Evolutionary conservation across 2,888 invertebrate genomes (phyloP), one percentile per base, ranked within the genome.

Genomic region (Theodoxus fluviatilis): DNA sequence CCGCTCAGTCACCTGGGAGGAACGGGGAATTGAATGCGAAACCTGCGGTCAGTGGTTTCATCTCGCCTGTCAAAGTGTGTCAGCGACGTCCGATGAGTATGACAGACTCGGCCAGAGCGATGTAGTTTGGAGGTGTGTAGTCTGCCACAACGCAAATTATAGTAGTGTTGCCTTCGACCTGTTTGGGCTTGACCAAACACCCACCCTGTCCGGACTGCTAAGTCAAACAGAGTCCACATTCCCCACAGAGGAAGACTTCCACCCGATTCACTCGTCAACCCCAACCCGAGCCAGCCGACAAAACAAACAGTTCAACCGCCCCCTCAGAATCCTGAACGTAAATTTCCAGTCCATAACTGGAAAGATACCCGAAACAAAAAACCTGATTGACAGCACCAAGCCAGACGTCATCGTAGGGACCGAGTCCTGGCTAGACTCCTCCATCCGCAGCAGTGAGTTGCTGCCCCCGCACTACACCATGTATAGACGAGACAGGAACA

Each of bases 141-240:
- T 57, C 33, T 59, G 59, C 35, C 33, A 59, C 59, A 59, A 59
- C 35, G 59, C 59, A 59, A 4, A 59, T 35, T 59, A 3, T 35
- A 59, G 59, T 35, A 59, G 18, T n/a, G 33, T 55, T 59, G 33
- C 33, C n/a, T 59, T 59, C n/a, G 59, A 59, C 59, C 33, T 59
- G 15, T 31, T 59, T 59, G 59, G 33, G 3, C 59, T 35, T 18
- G 59, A 59, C 35, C n/a, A 31, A 59, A 35, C 35, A 59, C 33
- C 59, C 31, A 18, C 59, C 59, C 31, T 33, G 15, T 59, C n/a
- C n/a, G n/a, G 33, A n/a, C 33, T 33, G 15, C 59, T 33, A 59
- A 59, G 35, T 15, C 59, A 31, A 9, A 25, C 57, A 25, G 31
- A 57, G 33, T 12, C 3, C 25, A 31, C 59, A 59, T n/a, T n/a